These are phyloP conservation scores for Linurgus olivaceus DNA, from an alignment of 2,797 vertebrate genomes.

Conservation along the genomic window DNA sequence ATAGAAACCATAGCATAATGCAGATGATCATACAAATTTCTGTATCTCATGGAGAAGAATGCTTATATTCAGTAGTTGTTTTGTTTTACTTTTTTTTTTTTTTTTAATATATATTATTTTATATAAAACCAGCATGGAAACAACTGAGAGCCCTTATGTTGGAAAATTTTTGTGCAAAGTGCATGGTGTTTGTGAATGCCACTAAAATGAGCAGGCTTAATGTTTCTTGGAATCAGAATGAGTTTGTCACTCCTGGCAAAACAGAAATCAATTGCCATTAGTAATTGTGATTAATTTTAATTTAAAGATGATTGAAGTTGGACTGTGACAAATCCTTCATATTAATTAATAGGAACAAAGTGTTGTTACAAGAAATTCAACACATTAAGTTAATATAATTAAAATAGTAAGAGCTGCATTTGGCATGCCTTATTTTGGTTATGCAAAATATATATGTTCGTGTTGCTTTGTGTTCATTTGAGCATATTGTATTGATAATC, in stretches of 20 bases:
- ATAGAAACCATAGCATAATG: background rate
- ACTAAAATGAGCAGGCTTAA: background rate
- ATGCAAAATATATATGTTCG: background rate
- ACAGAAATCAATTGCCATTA: background rate
- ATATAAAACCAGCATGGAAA: background rate
- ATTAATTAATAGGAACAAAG: background rate
- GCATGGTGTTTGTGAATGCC: background rate
- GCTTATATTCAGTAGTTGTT: background rate
- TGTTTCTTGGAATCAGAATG: background rate
- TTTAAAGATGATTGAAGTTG: background rate
- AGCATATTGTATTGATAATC: background rate
- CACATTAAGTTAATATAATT: background rate
- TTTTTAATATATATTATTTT: background rate
- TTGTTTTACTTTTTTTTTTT: background rate
- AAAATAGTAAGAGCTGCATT: background rate
- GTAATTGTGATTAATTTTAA: background rate
- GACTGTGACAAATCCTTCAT: background rate
- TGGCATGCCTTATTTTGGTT: background rate
- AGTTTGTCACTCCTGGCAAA: background rate
- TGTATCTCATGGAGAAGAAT: background rate
- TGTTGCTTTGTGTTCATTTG: background rate
- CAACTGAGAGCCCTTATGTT: background rate
- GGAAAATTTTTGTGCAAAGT: background rate
- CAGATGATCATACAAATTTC: background rate
- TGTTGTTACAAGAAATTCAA: background rate